Evolutionary conservation across 2,797 vertebrate genomes (phyloP).

Genomic region (Channa striata): DNA sequence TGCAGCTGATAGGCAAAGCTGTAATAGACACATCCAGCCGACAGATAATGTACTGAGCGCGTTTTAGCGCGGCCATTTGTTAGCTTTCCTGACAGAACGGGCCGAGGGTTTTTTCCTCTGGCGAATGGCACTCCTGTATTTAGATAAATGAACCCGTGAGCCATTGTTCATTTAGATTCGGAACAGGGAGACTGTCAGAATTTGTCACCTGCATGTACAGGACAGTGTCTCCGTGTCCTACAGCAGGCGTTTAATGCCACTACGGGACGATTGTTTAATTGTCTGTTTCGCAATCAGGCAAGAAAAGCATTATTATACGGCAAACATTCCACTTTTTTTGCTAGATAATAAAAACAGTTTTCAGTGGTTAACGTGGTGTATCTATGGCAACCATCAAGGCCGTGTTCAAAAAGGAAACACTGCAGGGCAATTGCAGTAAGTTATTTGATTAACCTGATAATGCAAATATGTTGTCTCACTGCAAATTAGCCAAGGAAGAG

Average conservation of each 20-base stretch:
- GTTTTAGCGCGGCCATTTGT: conserved; percentile 34
- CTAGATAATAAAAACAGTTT: conserved; percentile 12
- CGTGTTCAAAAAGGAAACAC: conserved; percentile 34
- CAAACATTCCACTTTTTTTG: conserved; percentile 30
- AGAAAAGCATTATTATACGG: conserved; percentile 27
- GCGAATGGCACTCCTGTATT: conserved; percentile 5
- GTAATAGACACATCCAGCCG: conserved; percentile 45
- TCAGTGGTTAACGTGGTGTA: conserved; percentile 36
- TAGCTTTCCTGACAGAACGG: conserved; percentile 29
- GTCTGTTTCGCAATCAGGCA: conserved; percentile 13
- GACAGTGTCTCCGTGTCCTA: conserved; percentile 1
- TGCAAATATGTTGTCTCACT: conserved; percentile 56
- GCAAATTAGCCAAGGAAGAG: conserved; percentile 39
- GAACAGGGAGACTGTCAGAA: conserved; percentile 16
- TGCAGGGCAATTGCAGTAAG: conserved; percentile 42
- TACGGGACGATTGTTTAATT: conserved; percentile 30
- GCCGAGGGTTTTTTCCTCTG: conserved; percentile 15
- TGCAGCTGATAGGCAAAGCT: conserved; percentile 38
- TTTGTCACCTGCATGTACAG: conserved; percentile 10
- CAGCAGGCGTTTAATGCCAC: conserved; percentile 1
- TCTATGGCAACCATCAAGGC: conserved; percentile 59
- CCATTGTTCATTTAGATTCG: conserved; percentile 15
- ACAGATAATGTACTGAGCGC: conserved; percentile 33
- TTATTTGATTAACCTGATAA: conserved; percentile 54
- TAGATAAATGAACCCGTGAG: conserved; percentile 25